phyloP scores from a whole-genome alignment of 2,888 invertebrate genomes.

The Xestia ashworthii region DNA sequence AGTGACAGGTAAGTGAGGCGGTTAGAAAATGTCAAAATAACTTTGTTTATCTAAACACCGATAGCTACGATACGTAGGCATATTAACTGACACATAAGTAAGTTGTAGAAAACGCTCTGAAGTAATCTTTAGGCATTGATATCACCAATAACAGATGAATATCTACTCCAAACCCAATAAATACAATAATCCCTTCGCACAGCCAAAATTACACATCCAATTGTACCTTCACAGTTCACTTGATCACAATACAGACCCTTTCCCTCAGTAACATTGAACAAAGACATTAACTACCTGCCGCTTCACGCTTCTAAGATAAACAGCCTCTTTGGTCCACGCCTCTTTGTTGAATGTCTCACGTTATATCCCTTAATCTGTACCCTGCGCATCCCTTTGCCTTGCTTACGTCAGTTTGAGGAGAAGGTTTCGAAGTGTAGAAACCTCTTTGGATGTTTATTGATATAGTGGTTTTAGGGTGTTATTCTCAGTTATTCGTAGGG shows the following conservation, averaged over 20 bases:
- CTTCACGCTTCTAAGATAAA: conserved; percentile 49
- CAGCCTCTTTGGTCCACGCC: conserved; percentile 42
- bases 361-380: conserved; percentile 58
- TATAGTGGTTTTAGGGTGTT: neutral
- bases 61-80: no score
- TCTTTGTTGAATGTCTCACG: conserved; percentile 29
- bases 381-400: conserved; percentile 13
- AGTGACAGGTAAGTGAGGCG: no score
- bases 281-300: conserved; percentile 56
- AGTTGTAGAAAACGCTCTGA: no score
- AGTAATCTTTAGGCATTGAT: neutral
- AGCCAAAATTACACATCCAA: conserved; percentile 23
- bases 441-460: conserved; percentile 18
- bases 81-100: no score
- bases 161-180: neutral
- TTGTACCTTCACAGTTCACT: conserved; percentile 46
- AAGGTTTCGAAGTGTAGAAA: conserved; percentile 4
- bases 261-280: conserved; percentile 44
- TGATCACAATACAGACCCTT: conserved; percentile 47
- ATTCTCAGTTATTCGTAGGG: neutral
- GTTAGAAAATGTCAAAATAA: no score
- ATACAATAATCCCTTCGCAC: neutral
- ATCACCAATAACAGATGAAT: neutral
- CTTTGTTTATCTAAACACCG: no score
- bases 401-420: conserved; percentile 21